Conservation (phyloP, 2,797 vertebrate species). For the Carapus acus region DNA sequence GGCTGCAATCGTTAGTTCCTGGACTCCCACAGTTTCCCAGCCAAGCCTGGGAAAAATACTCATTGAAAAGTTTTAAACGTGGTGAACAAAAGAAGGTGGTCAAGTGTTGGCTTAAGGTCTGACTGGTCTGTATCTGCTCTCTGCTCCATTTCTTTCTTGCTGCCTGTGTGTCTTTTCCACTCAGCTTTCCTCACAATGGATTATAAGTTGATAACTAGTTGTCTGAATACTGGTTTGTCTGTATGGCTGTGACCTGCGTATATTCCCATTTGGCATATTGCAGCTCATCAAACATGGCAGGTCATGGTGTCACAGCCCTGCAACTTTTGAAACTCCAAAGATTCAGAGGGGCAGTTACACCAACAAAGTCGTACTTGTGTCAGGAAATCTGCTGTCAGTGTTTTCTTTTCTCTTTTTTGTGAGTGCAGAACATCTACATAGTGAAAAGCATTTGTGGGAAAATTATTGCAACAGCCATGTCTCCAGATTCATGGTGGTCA, state of each 20-base stretch:
- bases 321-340: not conserved
- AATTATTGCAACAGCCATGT: conserved; percentile 7
- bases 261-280: not conserved
- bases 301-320: not conserved
- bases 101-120: conserved; percentile 28
- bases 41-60: conserved; percentile 56
- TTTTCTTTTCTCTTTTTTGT: too few species aligned
- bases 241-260: not conserved
- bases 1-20: conserved; percentile 41
- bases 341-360: too few species aligned
- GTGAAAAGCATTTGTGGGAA: conserved; percentile 18
- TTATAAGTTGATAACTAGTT: conserved; percentile 15
- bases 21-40: conserved; percentile 56
- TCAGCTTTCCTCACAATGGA: conserved; percentile 14
- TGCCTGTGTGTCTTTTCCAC: conserved; percentile 16
- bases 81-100: conserved; percentile 36
- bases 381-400: too few species aligned
- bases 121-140: conserved; percentile 11
- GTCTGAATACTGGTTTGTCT: conserved; percentile 9
- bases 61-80: conserved; percentile 34
- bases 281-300: not conserved
- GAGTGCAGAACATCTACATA: too few species aligned
- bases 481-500: conserved; percentile 24
- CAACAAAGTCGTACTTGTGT: too few species aligned
- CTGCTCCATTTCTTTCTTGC: conserved; percentile 15